Conservation (phyloP, 1,140 invertebrate species). For the Cataglyphis hispanica region DNA sequence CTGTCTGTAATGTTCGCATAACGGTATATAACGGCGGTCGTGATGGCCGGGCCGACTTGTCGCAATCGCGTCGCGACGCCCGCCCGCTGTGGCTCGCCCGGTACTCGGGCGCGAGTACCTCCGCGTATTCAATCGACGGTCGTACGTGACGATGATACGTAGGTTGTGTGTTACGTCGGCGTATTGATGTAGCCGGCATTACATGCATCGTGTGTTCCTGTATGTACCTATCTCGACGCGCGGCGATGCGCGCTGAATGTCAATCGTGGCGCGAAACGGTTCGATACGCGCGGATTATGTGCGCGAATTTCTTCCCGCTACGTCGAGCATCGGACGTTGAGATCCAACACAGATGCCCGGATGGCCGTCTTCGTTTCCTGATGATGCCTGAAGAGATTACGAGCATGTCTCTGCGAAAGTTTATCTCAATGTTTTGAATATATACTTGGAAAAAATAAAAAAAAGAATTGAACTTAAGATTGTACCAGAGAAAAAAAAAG, state of each 20-base stretch:
- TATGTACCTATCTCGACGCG: constrained; percentile 65
- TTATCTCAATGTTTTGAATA: not conserved
- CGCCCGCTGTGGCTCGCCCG: constrained; percentile 11
- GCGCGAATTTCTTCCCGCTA: constrained; percentile 54
- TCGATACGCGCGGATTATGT: constrained; percentile 59
- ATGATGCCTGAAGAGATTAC: constrained; percentile 23
- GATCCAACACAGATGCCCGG: constrained; percentile 22
- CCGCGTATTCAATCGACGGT: constrained; percentile 56
- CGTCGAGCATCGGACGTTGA: not conserved
- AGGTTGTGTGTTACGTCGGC: constrained; percentile 60
- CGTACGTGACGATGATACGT: constrained; percentile 29
- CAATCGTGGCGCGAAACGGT: constrained; percentile 33
- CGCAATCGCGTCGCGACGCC: constrained; percentile 63
- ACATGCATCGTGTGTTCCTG: constrained; percentile 63
- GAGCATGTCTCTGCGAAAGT: constrained; percentile 25
- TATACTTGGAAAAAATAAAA: not conserved
- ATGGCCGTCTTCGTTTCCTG: constrained; percentile 24
- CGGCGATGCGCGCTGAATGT: constrained; percentile 40
- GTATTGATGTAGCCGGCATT: constrained; percentile 61
- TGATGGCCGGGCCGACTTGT: constrained; percentile 41
- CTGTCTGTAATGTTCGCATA: constrained; percentile 73
- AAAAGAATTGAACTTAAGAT: not conserved
- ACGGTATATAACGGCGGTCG: constrained; percentile 68
- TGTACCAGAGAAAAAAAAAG: not conserved
- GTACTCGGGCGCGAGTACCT: constrained; percentile 41